Evolutionary conservation across 1,140 invertebrate genomes (phyloP), one percentile per base, ranked within the genome.

Genomic region (Drosophila bipectinata): DNA sequence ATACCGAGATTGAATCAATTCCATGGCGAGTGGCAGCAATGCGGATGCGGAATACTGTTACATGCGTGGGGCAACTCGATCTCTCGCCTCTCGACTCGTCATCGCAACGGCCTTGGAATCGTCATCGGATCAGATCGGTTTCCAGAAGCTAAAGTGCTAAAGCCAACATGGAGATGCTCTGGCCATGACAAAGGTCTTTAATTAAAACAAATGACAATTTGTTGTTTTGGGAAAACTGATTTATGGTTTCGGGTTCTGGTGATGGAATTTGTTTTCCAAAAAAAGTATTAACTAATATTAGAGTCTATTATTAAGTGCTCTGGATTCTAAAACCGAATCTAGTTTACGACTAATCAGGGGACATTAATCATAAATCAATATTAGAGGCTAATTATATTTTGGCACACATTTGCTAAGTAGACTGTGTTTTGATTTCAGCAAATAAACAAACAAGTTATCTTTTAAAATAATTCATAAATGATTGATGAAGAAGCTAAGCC

Each of bases 31-130:
- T 45, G 37, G 41, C 39, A 15, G 21, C 49, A 49, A 69, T 69
- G 66, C 64, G 53, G 47, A 73, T 73, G 49, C 71, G 37, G 44
- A 44, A 28, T 62, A 57, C 48, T 58, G 71, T 75, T 66, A 66
- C 71, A 74, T 66, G 72, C 60, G 60, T 75, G 71, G 59, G 66
- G 56, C 37, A 63, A 52, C 45, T 32, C 26, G 28, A 69, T 34
- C 8, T 72, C 4, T 56, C 3, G 18, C 26, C 45, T 69, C 64
- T 48, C 51, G 37, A 61, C 67, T 72, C 56, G 55, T 51, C 51
- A 62, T 41, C 39, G 45, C 32, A 1, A 24, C 48, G 55, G 34
- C 72, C 71, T 75, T 75, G 72, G 51, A 28, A 67, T 55, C 41
- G 14, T 41, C 54, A 47, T 47, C 44, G 4, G 41, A 52, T 30